Evolutionary conservation across 2,888 invertebrate species (phyloP).

Genomic region (Cephus pygmeus): DNA sequence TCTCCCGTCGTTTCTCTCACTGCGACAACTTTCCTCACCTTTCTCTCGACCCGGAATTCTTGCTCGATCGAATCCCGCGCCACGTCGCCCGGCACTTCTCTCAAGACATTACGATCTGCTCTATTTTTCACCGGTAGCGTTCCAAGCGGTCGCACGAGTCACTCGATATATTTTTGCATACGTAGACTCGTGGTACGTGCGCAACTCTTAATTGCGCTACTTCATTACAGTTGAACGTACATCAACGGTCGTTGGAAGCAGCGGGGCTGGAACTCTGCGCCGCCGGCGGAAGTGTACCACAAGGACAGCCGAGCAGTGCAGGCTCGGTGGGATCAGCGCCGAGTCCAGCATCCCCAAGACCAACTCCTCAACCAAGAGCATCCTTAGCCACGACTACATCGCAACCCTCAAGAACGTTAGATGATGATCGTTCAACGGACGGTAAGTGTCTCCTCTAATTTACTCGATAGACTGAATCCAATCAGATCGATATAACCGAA

Average conservation of each 20-base stretch:
- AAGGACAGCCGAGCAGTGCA: conserved; percentile 62
- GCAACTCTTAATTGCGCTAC: neutral
- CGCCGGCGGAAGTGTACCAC: conserved; percentile 58
- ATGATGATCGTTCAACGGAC: conserved; percentile 63
- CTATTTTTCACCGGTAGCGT: neutral
- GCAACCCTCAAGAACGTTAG: conserved; percentile 60
- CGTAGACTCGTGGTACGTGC: neutral
- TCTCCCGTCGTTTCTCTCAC: neutral
- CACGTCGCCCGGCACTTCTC: neutral
- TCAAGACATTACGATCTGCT: neutral
- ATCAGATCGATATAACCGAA: neutral
- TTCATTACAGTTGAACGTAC: conserved; percentile 60
- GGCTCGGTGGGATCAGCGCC: conserved; percentile 64
- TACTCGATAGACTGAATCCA: neutral
- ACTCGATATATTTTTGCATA: neutral
- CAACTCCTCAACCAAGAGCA: conserved; percentile 58
- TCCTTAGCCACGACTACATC: conserved; percentile 54
- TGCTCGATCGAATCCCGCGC: neutral
- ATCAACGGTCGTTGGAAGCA: conserved; percentile 62
- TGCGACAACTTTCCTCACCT: neutral
- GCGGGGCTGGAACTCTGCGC: conserved; percentile 61
- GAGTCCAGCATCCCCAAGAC: conserved; percentile 63
- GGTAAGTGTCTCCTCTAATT: conserved; percentile 42
- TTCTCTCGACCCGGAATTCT: neutral
- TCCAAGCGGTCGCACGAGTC: neutral